phyloP scores from a whole-genome alignment of 1,140 invertebrate genomes.

The Pseudomyrmex concolor region DNA sequence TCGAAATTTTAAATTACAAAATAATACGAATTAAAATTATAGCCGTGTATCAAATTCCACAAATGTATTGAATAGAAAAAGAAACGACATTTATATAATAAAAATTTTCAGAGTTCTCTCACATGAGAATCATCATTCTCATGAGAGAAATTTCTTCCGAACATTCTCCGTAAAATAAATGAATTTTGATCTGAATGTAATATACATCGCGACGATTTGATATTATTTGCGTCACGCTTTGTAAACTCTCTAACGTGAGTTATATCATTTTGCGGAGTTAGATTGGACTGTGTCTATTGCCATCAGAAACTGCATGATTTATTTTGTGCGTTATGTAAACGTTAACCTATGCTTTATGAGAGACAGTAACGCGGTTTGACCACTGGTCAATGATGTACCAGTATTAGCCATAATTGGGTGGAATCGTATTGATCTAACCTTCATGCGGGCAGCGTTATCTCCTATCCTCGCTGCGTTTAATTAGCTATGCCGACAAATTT shows the following conservation, averaged over 20 bases:
- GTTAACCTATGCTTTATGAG: conserved; percentile 64
- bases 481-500: conserved; percentile 52
- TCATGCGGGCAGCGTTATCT: conserved; percentile 45
- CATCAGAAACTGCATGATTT: conserved; percentile 60
- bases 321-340: conserved; percentile 62
- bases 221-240: neutral
- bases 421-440: conserved; percentile 63
- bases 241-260: conserved; percentile 52
- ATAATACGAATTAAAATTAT: neutral
- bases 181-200: conserved; percentile 17
- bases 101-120: too few species aligned
- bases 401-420: conserved; percentile 55
- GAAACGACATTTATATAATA: neutral
- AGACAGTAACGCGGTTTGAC: conserved; percentile 63
- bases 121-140: too few species aligned
- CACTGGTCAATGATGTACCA: conserved; percentile 65
- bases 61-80: neutral
- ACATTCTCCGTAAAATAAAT: neutral
- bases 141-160: neutral
- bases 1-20: neutral
- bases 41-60: neutral
- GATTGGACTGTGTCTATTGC: conserved; percentile 50
- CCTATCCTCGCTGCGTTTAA: conserved; percentile 43
- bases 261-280: conserved; percentile 56
- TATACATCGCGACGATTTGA: neutral